A percentile compares a stretch with the other conserved stretches of the same genome.
Evolutionary conservation across 2,797 vertebrate species (phyloP).

Genomic region (Clarias fuscus): DNA sequence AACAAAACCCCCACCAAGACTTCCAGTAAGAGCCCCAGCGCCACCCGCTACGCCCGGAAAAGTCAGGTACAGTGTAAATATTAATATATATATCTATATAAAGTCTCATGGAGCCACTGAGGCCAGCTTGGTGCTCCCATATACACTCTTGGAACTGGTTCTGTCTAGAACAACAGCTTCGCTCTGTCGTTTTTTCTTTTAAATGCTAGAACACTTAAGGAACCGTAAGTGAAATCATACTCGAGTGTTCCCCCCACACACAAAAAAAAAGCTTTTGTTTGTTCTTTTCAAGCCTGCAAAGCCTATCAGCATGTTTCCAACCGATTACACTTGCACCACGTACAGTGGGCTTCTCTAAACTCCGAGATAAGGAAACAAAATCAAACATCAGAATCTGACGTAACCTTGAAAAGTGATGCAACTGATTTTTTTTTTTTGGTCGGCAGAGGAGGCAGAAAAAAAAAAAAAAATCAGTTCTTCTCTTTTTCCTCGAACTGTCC

Average conservation of each 20-base stretch:
- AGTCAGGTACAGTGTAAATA: conserved; percentile 74
- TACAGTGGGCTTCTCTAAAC: background rate
- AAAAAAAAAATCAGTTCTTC: background rate
- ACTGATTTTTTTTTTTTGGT: background rate
- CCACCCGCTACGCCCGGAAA: conserved; percentile 78
- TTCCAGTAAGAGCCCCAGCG: conserved; percentile 66
- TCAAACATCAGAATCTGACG: background rate
- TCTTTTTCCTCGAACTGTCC: background rate
- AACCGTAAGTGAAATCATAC: background rate
- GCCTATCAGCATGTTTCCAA: conserved; percentile 17
- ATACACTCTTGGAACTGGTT: background rate
- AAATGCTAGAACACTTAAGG: background rate
- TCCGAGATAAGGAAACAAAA: background rate
- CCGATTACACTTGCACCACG: background rate
- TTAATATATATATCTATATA: background rate
- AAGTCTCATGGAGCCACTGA: background rate
- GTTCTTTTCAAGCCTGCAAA: conserved; percentile 29
- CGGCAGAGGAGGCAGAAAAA: background rate
- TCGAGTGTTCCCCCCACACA: background rate
- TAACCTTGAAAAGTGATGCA: background rate
- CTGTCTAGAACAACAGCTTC: background rate
- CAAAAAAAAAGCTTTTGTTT: conserved; percentile 18
- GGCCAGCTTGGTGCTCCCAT: background rate
- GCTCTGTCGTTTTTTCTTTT: background rate
- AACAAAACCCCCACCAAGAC: conserved; percentile 70